These are phyloP conservation scores for Epistrophella euchroma DNA, from an alignment of 2,888 invertebrate genomes.

Conservation along the genomic window DNA sequence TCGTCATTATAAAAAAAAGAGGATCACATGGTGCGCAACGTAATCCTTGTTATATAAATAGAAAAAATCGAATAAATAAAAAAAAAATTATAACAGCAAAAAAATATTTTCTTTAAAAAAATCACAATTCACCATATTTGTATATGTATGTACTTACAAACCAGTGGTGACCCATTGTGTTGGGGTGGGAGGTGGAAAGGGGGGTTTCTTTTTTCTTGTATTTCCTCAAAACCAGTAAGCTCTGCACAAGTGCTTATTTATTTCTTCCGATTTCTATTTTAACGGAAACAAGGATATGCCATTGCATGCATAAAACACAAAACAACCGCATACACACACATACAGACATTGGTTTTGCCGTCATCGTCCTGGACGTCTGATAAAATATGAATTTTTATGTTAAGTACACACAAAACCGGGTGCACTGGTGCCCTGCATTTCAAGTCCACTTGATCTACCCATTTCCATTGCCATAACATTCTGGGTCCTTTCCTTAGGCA, in stretches of 20 bases:
- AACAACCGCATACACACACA: neutral
- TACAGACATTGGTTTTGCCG: neutral
- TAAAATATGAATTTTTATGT: constrained; percentile 74
- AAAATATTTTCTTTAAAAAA: constrained; percentile 34
- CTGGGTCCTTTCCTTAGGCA: constrained; percentile 26
- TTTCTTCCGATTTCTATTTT: constrained; percentile 72
- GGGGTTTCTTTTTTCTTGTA: neutral
- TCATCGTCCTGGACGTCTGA: constrained; percentile 41
- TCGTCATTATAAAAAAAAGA: constrained; percentile 29
- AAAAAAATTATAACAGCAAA: neutral
- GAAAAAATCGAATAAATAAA: constrained; percentile 11
- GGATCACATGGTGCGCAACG: constrained; percentile 37
- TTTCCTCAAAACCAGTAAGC: constrained; percentile 23
- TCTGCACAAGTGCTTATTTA: constrained; percentile 71
- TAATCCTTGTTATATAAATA: constrained; percentile 19
- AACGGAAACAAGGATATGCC: constrained; percentile 74
- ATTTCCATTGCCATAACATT: constrained; percentile 21
- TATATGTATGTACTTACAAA: constrained; percentile 2
- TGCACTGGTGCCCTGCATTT: constrained; percentile 56
- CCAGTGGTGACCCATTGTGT: constrained; percentile 22
- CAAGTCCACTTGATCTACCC: constrained; percentile 51
- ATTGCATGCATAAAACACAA: constrained; percentile 71
- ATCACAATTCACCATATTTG: constrained; percentile 21
- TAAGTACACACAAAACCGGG: constrained; percentile 59
- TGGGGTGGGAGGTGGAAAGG: no score